Conservation (phyloP, 2,888 invertebrate genomes). For the Abscondita cerata region DNA sequence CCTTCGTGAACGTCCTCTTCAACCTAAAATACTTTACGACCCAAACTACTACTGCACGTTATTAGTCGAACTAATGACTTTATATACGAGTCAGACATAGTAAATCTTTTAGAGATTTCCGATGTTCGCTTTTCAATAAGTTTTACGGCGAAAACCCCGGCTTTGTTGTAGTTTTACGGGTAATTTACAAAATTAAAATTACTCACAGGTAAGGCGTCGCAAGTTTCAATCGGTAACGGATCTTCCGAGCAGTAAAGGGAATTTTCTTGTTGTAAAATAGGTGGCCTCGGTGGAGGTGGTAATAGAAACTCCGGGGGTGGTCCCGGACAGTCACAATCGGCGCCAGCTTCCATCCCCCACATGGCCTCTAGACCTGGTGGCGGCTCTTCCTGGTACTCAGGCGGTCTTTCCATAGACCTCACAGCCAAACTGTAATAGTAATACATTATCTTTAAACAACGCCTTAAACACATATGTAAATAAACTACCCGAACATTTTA, state of each 20-base stretch:
- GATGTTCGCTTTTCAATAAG: constrained; percentile 9
- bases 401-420: constrained; percentile 56
- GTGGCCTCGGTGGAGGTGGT: constrained; percentile 77
- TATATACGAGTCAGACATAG: constrained; percentile 21
- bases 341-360: constrained; percentile 74
- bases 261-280: constrained; percentile 69
- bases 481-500: too few species aligned
- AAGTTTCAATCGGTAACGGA: constrained; percentile 75
- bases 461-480: constrained; percentile 1
- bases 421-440: constrained; percentile 38
- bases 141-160: constrained; percentile 23
- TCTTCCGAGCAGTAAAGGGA: constrained; percentile 76
- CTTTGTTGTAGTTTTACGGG: neutral
- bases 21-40: constrained; percentile 28
- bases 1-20: constrained; percentile 27
- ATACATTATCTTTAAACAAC: constrained; percentile 10
- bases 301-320: constrained; percentile 77
- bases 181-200: constrained; percentile 39
- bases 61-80: constrained; percentile 26
- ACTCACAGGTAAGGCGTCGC: constrained; percentile 80
- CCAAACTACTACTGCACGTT: constrained; percentile 23
- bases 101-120: constrained; percentile 23
- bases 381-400: constrained; percentile 45
- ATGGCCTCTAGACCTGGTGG: constrained; percentile 61
- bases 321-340: constrained; percentile 79